phyloP scores from a whole-genome alignment of 92 coral and sea anemone species.

The Montipora capitata region DNA sequence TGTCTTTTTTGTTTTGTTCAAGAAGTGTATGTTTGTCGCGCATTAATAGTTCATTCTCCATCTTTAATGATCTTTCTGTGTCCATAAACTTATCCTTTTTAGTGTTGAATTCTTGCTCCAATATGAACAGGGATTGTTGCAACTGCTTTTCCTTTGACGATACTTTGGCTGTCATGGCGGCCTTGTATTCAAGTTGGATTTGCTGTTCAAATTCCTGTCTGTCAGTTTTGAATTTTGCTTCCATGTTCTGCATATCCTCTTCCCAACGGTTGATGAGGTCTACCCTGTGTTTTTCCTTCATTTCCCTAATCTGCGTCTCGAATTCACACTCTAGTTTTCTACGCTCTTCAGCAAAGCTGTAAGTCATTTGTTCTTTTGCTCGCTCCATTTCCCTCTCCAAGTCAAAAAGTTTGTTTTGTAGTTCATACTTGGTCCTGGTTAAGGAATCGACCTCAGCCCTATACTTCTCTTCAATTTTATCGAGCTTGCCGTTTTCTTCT shows the following conservation, averaged over 20 bases:
- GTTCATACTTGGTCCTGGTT: conserved; percentile 23
- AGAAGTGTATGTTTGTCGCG: conserved; percentile 48
- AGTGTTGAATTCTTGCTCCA: conserved; percentile 34
- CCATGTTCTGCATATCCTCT: conserved; percentile 31
- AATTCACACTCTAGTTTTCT: conserved; percentile 46
- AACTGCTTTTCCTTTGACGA: conserved; percentile 46
- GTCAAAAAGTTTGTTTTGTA: conserved; percentile 21
- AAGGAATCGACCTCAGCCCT: conserved; percentile 32
- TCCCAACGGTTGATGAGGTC: conserved; percentile 19
- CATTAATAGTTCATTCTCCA: conserved; percentile 46
- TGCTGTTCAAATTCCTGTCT: conserved; percentile 61
- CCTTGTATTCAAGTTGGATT: conserved; percentile 37
- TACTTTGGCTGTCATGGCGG: conserved; percentile 30
- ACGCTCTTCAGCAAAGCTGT: conserved; percentile 47
- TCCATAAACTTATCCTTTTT: conserved; percentile 48
- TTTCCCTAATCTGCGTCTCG: conserved; percentile 26
- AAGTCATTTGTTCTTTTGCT: conserved; percentile 30
- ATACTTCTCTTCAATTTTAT: conserved; percentile 25
- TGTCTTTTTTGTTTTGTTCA: conserved; percentile 60
- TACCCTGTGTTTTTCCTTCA: conserved; percentile 44
- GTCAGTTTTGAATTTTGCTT: conserved; percentile 26
- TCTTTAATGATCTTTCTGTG: conserved; percentile 51
- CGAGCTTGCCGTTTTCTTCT: conserved; percentile 42
- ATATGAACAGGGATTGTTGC: conserved; percentile 46
- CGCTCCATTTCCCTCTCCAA: conserved; percentile 29